phyloP scores from a whole-genome alignment of 1,140 invertebrate genomes.

The Contarinia nasturtii region DNA sequence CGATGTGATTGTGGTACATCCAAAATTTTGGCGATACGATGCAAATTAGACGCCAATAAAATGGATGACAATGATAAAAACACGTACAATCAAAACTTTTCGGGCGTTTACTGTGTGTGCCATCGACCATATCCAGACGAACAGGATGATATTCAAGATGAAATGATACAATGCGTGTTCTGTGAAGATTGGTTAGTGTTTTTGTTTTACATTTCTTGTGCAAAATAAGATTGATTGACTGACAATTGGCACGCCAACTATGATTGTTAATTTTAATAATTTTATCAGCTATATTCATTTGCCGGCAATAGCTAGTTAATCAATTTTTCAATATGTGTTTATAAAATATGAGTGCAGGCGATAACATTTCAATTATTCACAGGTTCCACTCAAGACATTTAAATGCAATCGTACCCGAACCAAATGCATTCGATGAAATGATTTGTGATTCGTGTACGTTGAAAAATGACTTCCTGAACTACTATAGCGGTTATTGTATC shows the following conservation, averaged over 20 bases:
- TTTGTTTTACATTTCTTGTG: too few relatives aligned
- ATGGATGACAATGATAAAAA: constrained; percentile 49
- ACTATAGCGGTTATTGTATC: constrained; percentile 36
- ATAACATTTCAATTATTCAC: too few relatives aligned
- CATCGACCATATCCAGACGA: constrained; percentile 88
- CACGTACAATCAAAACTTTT: constrained; percentile 89
- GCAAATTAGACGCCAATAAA: constrained; percentile 53
- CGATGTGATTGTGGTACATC: constrained; percentile 93
- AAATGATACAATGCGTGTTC: constrained; percentile 91
- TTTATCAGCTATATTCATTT: too few relatives aligned
- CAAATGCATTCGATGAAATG: constrained; percentile 56
- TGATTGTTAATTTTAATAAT: too few relatives aligned
- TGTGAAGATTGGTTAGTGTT: constrained; percentile 82
- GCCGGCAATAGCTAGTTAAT: too few relatives aligned
- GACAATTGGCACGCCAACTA: too few relatives aligned
- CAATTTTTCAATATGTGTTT: too few relatives aligned
- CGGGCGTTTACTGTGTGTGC: constrained; percentile 83
- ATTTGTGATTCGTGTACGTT: constrained; percentile 55
- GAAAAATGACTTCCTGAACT: constrained; percentile 50
- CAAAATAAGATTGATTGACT: too few relatives aligned
- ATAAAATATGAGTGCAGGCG: too few relatives aligned
- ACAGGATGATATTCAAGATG: constrained; percentile 56
- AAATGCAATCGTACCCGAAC: constrained; percentile 30
- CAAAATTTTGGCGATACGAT: constrained; percentile 53
- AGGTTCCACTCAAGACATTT: constrained; percentile 68